Conservation (phyloP, 2,888 invertebrate genomes). For the Hypomecis atomaria region DNA sequence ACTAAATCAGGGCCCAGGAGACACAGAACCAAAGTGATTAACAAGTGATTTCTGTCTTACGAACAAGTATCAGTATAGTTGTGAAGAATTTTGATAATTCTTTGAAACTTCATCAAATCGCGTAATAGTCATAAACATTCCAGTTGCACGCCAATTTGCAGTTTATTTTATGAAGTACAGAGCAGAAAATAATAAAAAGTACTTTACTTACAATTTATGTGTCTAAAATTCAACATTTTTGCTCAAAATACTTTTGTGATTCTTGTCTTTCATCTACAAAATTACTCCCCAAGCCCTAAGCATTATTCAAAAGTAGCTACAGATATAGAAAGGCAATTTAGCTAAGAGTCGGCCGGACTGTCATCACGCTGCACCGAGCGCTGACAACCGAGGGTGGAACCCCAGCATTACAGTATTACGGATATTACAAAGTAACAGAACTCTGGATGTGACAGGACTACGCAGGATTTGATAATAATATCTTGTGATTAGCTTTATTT, state of each 20-base stretch:
- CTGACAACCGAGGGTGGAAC: slow-evolving; percentile 47
- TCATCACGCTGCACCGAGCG: slow-evolving; percentile 49
- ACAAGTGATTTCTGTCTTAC: no score
- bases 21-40: no score
- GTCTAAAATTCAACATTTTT: background rate
- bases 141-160: no score
- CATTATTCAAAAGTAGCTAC: slow-evolving; percentile 21
- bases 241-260: slow-evolving; percentile 15
- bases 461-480: slow-evolving; percentile 13
- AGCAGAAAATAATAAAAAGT: no score
- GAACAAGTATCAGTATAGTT: no score
- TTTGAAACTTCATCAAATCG: no score
- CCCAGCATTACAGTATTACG: slow-evolving; percentile 34
- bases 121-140: no score
- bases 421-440: slow-evolving; percentile 33
- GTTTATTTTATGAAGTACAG: no score
- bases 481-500: slow-evolving; percentile 13
- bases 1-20: no score
- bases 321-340: slow-evolving; percentile 59
- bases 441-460: slow-evolving; percentile 25
- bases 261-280: slow-evolving; percentile 37
- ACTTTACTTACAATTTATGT: no score
- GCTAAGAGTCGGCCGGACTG: slow-evolving; percentile 60
- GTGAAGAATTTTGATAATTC: no score
- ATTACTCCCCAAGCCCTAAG: slow-evolving; percentile 33